These are phyloP conservation scores for Temnothorax rugatulus DNA, from an alignment of 2,888 invertebrate genomes.

Conservation along the genomic window DNA sequence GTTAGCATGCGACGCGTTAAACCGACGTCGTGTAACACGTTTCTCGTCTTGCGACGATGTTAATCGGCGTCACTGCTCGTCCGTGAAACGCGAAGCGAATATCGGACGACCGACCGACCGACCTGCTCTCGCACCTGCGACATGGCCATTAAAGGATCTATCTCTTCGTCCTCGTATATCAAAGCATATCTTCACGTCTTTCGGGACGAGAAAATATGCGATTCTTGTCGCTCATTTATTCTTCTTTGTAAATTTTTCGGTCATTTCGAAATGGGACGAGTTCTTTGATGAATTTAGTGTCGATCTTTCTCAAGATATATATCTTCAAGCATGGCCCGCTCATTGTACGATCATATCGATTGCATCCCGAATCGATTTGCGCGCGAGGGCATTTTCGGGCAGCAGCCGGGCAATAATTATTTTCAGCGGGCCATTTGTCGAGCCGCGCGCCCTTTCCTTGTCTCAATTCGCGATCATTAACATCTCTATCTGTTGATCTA, in stretches of 20 bases:
- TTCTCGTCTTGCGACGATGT: constrained; percentile 20
- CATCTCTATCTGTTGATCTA: constrained; percentile 79
- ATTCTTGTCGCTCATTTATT: not conserved
- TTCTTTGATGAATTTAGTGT: not conserved
- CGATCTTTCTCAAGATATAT: not conserved
- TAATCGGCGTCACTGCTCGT: constrained; percentile 32
- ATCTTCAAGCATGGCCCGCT: not conserved
- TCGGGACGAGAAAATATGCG: not conserved
- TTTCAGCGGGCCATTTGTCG: constrained; percentile 70
- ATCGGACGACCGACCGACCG: constrained; percentile 25
- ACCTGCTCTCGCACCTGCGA: constrained; percentile 35
- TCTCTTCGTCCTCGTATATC: constrained; percentile 3
- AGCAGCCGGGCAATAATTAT: constrained; percentile 65
- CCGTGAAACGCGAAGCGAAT: constrained; percentile 38
- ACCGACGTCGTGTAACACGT: constrained; percentile 20
- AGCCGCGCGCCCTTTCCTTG: constrained; percentile 53
- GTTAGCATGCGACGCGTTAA: constrained; percentile 7
- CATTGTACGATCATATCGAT: constrained; percentile 35
- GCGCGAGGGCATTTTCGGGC: constrained; percentile 35
- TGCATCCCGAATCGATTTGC: constrained; percentile 12
- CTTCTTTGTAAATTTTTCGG: not conserved
- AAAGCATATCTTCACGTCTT: not conserved
- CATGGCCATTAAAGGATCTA: constrained; percentile 10
- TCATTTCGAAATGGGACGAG: not conserved
- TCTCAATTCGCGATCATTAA: constrained; percentile 80